Conservation (phyloP, 2,113 vertebrate genomes). For the Phalacrocorax carbo region DNA sequence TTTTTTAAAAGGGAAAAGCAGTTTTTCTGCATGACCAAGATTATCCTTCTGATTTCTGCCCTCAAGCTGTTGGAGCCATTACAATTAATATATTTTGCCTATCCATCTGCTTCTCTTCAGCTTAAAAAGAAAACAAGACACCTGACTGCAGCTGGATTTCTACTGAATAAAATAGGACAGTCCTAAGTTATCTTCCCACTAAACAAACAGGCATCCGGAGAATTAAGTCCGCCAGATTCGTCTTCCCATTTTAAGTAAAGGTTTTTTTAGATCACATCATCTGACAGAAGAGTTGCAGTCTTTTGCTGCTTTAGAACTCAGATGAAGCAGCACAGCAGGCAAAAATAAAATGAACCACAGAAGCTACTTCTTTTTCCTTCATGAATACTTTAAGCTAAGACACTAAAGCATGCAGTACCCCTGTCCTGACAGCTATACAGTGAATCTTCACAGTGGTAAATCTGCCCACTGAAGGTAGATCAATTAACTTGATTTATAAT, state of each 20-base stretch:
- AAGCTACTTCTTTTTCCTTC: background rate
- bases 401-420: background rate
- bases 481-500: background rate
- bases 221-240: background rate
- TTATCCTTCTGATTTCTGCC: background rate
- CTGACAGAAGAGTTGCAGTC: background rate
- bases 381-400: background rate
- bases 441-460: too few relatives aligned
- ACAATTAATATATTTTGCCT: background rate
- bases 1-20: background rate
- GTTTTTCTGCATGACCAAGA: background rate
- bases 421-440: background rate
- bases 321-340: background rate
- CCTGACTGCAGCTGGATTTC: background rate
- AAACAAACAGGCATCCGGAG: background rate
- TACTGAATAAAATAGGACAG: background rate
- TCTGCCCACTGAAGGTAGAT: background rate
- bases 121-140: background rate
- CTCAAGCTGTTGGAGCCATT: background rate
- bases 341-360: background rate
- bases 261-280: background rate
- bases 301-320: background rate
- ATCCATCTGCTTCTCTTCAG: background rate
- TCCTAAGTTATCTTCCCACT: background rate
- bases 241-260: background rate